These are phyloP conservation scores for Folsomia manolachei DNA, from an alignment of 2,888 invertebrate genomes.

Conservation along the genomic window DNA sequence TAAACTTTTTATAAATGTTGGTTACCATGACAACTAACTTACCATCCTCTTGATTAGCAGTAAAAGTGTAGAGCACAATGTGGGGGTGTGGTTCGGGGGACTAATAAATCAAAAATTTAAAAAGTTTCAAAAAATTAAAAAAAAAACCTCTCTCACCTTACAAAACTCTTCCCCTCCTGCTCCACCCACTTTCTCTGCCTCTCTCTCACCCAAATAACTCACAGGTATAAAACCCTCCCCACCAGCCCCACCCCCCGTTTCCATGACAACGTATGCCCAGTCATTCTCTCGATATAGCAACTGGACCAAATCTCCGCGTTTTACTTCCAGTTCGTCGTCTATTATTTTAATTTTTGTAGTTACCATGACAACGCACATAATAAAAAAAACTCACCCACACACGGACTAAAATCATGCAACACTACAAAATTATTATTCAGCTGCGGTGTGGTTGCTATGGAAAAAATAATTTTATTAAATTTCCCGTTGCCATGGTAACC, in stretches of 20 bases:
- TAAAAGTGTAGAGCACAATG: constrained; percentile 88
- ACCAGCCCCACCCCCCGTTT: constrained; percentile 57
- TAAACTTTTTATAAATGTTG: no score
- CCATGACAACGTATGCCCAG: constrained; percentile 91
- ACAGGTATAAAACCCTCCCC: constrained; percentile 89
- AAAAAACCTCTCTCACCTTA: neutral
- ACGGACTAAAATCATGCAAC: constrained; percentile 88
- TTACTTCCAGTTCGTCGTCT: constrained; percentile 66
- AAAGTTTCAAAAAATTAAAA: neutral
- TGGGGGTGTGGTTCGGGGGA: constrained; percentile 62
- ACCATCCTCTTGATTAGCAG: constrained; percentile 87
- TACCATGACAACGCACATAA: constrained; percentile 23
- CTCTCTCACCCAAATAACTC: constrained; percentile 62
- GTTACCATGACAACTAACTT: no score
- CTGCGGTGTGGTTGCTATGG: neutral
- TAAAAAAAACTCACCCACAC: no score
- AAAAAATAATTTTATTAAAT: neutral
- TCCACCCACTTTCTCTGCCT: constrained; percentile 16
- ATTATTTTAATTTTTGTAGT: neutral
- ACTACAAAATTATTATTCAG: constrained; percentile 63
- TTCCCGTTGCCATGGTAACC: neutral
- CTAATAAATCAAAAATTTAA: no score
- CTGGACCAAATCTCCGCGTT: constrained; percentile 69
- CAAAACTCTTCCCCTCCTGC: constrained; percentile 10
- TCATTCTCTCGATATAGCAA: constrained; percentile 90